Conservation (phyloP, 1,140 invertebrate species). For the Copidosoma floridanum region DNA sequence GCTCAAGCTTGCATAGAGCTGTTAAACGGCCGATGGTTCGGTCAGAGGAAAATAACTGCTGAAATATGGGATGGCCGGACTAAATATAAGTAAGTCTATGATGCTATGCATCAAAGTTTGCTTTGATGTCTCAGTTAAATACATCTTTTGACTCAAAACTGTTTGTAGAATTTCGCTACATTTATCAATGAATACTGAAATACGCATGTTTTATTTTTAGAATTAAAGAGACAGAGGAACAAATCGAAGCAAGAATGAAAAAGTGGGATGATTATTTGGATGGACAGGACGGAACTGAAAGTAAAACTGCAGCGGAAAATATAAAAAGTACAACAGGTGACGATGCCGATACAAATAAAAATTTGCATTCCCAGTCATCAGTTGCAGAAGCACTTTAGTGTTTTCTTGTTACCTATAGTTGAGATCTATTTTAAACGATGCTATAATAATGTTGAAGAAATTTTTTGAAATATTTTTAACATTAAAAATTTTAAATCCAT, state of each 20-base stretch:
- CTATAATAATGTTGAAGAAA: too few relatives aligned
- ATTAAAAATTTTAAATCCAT: too few relatives aligned
- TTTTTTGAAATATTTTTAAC: too few relatives aligned
- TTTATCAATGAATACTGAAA: too few relatives aligned
- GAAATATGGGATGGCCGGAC: conserved; percentile 94
- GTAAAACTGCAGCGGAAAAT: conserved; percentile 16
- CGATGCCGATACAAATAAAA: background rate
- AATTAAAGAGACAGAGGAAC: conserved; percentile 86
- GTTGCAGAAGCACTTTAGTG: too few relatives aligned
- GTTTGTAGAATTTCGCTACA: too few relatives aligned
- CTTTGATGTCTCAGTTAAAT: too few relatives aligned
- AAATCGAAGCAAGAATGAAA: conserved; percentile 75
- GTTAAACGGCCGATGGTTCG: conserved; percentile 91
- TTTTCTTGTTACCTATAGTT: too few relatives aligned
- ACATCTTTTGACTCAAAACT: too few relatives aligned
- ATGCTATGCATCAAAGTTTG: too few relatives aligned
- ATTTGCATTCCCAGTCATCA: background rate
- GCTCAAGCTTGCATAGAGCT: conserved; percentile 87
- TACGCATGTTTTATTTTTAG: conserved; percentile 51
- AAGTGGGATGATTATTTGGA: conserved; percentile 89
- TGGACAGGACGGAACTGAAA: conserved; percentile 34
- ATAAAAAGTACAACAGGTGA: conserved; percentile 8
- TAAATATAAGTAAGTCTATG: conserved; percentile 73
- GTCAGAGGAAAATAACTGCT: conserved; percentile 78
- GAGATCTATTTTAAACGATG: too few relatives aligned